Evolutionary conservation across 1,140 invertebrate species (phyloP).

Genomic region (Hycleus phaleratus): DNA sequence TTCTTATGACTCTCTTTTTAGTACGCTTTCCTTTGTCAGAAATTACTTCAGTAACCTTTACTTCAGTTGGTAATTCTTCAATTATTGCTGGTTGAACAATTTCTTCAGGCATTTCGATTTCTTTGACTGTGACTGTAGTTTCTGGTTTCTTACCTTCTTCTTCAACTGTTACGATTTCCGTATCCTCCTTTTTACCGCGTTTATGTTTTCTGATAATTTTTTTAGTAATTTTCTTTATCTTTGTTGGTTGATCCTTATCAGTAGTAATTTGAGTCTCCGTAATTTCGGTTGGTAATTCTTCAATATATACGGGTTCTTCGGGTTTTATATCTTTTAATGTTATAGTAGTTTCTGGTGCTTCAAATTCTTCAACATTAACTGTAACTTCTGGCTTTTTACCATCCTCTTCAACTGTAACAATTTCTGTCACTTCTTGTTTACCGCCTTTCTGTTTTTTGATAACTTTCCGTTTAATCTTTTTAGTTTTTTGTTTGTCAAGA

Average conservation of each 20-base stretch:
- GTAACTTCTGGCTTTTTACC: slow-evolving; percentile 23
- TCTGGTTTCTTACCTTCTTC: slow-evolving; percentile 35
- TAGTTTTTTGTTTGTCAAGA: slow-evolving; percentile 27
- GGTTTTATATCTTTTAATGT: slow-evolving; percentile 31
- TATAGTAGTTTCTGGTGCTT: background rate
- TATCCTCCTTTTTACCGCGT: slow-evolving; percentile 37
- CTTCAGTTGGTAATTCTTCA: slow-evolving; percentile 27
- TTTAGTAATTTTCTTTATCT: slow-evolving; percentile 23
- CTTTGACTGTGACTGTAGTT: slow-evolving; percentile 35
- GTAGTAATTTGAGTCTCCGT: slow-evolving; percentile 16
- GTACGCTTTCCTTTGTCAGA: slow-evolving; percentile 29
- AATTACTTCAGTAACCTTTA: slow-evolving; percentile 17
- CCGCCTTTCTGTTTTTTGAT: slow-evolving; percentile 31
- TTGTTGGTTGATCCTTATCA: slow-evolving; percentile 22
- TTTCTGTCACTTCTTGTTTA: slow-evolving; percentile 37
- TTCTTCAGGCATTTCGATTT: too few relatives aligned
- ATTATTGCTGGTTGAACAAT: too few relatives aligned
- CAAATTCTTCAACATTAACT: slow-evolving; percentile 39
- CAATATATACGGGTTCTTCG: slow-evolving; percentile 23
- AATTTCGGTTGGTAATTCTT: slow-evolving; percentile 26
- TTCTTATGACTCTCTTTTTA: slow-evolving; percentile 27
- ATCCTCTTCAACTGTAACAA: slow-evolving; percentile 28
- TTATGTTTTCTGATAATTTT: slow-evolving; percentile 33
- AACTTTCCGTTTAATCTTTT: slow-evolving; percentile 26
- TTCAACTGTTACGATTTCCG: slow-evolving; percentile 36